Evolutionary conservation across 2,113 vertebrate genomes (phyloP), one percentile per base, ranked within the genome.

Genomic region (Neogobius melanostomus): DNA sequence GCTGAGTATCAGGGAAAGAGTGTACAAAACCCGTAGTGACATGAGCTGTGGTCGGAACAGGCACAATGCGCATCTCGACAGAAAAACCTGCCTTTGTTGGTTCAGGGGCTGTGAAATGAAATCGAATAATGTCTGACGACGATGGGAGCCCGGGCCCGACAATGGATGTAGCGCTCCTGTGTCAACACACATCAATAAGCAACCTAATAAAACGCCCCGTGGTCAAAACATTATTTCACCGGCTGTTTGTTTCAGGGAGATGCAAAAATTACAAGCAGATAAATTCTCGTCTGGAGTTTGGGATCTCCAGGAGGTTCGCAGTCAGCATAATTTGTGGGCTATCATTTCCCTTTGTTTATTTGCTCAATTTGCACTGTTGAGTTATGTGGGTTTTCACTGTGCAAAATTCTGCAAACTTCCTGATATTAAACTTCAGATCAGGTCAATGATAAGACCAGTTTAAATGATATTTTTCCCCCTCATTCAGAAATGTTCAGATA

Each of bases 131-230:
- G 70, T 73, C 28, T 76, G 84, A 90, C 81, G 87, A 83, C 80
- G 87, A 80, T 69, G 17, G 76, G 78, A 76, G 81, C 81, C 44
- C 64, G 74, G 79, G 65, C 75, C 74, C 62, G 5, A 69, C 77
- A 80, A 68, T 66, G 75, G 75, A 75, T 82, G 81, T 14, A 82
- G 79, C 81, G 66, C 82, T 81, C 81, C 77, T 64, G 66, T 87
- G 85, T 90, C 89, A 89, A 85, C 89, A 83, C 75, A 83, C 87
- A 85, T 89, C 84, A 87, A 85, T 90, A 90, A 87, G 85, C 80
- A 88, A 78, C 63, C 80, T 77, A 78, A 86, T 87, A 88, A 90
- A 88, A 84, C 45, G 50, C 74, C 71, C 65, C 43, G 42, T 60
- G 81, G 84, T 82, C 73, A 82, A 85, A 87, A 81, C 79, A 81